Evolutionary conservation across 2,888 invertebrate species (phyloP), one percentile per base, ranked within the genome.

Genomic region (Dichetophora obliterata): DNA sequence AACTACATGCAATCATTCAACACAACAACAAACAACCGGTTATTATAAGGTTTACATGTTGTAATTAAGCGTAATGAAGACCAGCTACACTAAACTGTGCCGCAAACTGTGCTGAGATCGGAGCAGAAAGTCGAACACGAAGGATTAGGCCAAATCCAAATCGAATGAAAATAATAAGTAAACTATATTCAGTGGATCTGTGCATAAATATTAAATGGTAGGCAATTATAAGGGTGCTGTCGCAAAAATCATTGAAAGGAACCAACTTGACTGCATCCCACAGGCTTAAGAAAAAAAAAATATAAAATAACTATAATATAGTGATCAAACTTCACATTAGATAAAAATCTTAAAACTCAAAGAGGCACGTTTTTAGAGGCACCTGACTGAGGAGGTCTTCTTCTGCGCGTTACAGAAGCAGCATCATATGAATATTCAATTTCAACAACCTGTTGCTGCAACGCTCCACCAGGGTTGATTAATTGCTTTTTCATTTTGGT

Each of bases 51-150:
- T 50, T 74, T 74, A 69, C 74, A 70, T 74, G 74, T 77, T 68
- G 77, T 70, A 77, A 77, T 77, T 77, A 77, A 74, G 61, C 52
- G 63, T 61, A 69, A 61, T 69, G 70, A 75, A 66, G 65, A 75
- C 72, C 59, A 34, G 50, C 73, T 78, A 77, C 78, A 78, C 66
- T 74, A 69, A 75, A 27, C 70, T 57, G 50, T 63, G 57, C 22
- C 65, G 22, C 57, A 70, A 57, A 77, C 75, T 75, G 57, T 16
- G 65, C 31, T 37, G 65, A 31, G 37, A n/a, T 34, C n/a, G n/a
- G 34, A 16, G 9, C 16, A n/a, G 16, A 63, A 63, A 31, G 16
- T 65, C 43, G 3, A 43, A 2, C 14, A 43, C 11, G 43, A 1
- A 11, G 43, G 43, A 43, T 43, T 43, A 43, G 43, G 6, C 2